phyloP scores from a whole-genome alignment of 2,888 invertebrate genomes.

The Drepana falcataria region DNA sequence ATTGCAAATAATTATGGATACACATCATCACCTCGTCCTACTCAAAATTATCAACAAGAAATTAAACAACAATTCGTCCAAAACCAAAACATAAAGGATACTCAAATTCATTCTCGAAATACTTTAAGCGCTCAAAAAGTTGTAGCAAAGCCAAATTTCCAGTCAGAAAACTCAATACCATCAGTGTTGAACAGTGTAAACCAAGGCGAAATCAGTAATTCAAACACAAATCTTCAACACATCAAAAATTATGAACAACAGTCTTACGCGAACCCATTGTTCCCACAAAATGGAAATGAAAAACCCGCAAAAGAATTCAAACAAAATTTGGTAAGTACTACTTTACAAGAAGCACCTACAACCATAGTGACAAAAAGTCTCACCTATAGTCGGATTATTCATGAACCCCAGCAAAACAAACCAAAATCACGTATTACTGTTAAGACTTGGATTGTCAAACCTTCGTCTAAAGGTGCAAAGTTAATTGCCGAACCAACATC shows the following conservation, averaged over 20 bases:
- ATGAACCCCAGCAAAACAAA: slow-evolving; percentile 47
- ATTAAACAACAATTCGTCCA: slow-evolving; percentile 28
- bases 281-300: slow-evolving; percentile 33
- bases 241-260: slow-evolving; percentile 29
- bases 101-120: slow-evolving; percentile 27
- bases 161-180: not conserved
- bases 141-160: slow-evolving; percentile 4
- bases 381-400: slow-evolving; percentile 52
- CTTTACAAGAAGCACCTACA: slow-evolving; percentile 34
- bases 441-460: slow-evolving; percentile 70
- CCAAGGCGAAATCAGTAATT: slow-evolving; percentile 31
- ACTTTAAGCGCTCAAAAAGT: slow-evolving; percentile 30
- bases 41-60: slow-evolving; percentile 29
- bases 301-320: slow-evolving; percentile 44
- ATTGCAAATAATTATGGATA: slow-evolving; percentile 22
- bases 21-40: slow-evolving; percentile 25
- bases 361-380: slow-evolving; percentile 60
- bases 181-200: slow-evolving; percentile 30
- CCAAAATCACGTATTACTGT: slow-evolving; percentile 64
- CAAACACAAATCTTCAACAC: slow-evolving; percentile 43
- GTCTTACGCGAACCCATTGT: slow-evolving; percentile 37
- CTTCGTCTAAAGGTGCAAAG: slow-evolving; percentile 46
- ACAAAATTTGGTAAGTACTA: slow-evolving; percentile 64
- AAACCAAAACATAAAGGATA: slow-evolving; percentile 25
- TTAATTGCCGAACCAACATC: slow-evolving; percentile 45